phyloP scores from a whole-genome alignment of 1,140 invertebrate species.

The Gryon sp. region DNA sequence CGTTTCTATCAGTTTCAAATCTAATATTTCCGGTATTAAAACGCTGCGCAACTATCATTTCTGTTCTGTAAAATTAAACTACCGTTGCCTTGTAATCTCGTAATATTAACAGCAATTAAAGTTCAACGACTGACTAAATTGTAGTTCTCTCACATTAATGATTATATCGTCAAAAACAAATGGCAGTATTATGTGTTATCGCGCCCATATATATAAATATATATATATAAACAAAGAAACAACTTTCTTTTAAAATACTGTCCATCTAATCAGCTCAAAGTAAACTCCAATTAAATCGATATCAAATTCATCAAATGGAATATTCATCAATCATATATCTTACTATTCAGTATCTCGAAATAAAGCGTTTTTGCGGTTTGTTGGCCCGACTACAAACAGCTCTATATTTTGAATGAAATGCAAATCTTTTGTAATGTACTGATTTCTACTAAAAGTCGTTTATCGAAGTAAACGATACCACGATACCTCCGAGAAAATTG shows the following conservation, averaged over 20 bases:
- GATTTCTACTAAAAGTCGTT: constrained; percentile 40
- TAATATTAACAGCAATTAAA: constrained; percentile 5
- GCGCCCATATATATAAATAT: too few relatives aligned
- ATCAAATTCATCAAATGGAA: constrained; percentile 26
- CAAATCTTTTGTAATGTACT: constrained; percentile 35
- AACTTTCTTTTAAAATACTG: constrained; percentile 22
- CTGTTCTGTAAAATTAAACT: not conserved
- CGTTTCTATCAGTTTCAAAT: too few relatives aligned
- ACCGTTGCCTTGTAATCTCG: constrained; percentile 3
- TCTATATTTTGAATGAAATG: constrained; percentile 49
- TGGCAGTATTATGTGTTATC: constrained; percentile 2
- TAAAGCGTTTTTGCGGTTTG: constrained; percentile 18
- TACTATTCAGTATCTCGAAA: too few relatives aligned
- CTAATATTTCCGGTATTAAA: too few relatives aligned
- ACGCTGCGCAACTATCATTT: too few relatives aligned
- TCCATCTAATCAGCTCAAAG: constrained; percentile 20
- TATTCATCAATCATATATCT: constrained; percentile 45
- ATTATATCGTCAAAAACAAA: constrained; percentile 24
- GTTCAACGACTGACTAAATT: not conserved
- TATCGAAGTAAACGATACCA: constrained; percentile 43
- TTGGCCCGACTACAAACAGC: constrained; percentile 36
- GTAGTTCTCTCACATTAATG: not conserved
- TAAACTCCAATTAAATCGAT: constrained; percentile 31
- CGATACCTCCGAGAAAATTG: constrained; percentile 39
- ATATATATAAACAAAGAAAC: not conserved